Percentiles rank a stretch among this genome's conserved stretches.
Conservation (phyloP, 2,888 invertebrate species). For the Bimastos eiseni region DNA sequence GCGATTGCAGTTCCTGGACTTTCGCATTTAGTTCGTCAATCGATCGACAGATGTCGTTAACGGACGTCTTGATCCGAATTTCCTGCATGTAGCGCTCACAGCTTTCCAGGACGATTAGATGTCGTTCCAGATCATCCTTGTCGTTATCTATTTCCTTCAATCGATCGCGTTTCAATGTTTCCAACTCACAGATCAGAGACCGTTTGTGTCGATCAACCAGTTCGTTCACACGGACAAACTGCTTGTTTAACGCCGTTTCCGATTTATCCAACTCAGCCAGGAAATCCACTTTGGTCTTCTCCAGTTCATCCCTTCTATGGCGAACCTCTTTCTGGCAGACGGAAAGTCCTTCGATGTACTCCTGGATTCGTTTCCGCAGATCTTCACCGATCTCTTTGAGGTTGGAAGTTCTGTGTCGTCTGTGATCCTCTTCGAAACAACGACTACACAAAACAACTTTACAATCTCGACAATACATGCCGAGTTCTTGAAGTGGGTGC, state of each 20-base stretch:
- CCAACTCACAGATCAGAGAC: constrained; percentile 13
- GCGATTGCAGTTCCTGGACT: not conserved
- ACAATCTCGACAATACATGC: not conserved
- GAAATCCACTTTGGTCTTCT: not conserved
- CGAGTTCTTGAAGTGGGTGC: not conserved
- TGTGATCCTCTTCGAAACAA: not conserved
- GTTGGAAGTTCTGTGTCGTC: not conserved
- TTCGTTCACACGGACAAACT: not conserved
- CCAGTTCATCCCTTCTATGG: not conserved
- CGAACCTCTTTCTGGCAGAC: not conserved
- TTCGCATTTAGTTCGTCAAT: not conserved
- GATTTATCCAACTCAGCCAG: not conserved
- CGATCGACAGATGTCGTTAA: constrained; percentile 13
- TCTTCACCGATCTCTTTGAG: not conserved
- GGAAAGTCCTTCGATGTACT: not conserved
- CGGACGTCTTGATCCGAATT: not conserved
- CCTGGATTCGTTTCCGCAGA: not conserved
- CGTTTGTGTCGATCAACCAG: not conserved
- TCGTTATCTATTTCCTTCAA: not conserved
- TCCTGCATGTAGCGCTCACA: not conserved
- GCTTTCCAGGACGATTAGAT: not conserved
- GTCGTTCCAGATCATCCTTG: not conserved
- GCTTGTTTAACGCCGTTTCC: not conserved
- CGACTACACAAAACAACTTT: not conserved
- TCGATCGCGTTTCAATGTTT: not conserved